These are phyloP conservation scores for Cherax destructor DNA, from an alignment of 1,140 invertebrate species.

Conservation along the genomic window DNA sequence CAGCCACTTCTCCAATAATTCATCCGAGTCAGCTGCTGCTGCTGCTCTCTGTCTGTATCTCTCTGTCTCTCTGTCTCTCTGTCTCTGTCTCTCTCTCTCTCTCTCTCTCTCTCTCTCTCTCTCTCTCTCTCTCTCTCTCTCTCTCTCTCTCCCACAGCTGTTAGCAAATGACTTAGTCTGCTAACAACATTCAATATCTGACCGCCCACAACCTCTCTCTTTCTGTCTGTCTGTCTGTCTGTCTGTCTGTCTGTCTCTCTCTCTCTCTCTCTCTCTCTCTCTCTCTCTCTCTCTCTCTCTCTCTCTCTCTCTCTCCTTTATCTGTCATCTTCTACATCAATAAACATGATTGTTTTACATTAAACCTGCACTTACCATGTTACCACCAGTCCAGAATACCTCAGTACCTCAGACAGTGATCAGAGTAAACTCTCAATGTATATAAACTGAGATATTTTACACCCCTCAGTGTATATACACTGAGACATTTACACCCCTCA, in stretches of 20 bases:
- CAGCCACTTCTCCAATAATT: too few relatives aligned
- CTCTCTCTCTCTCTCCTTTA: not conserved
- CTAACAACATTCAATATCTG: not conserved
- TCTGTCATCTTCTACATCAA: too few relatives aligned
- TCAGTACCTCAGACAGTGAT: too few relatives aligned
- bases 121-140: not conserved
- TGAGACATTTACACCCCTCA: too few relatives aligned
- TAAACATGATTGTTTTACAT: too few relatives aligned
- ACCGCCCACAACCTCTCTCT: not conserved
- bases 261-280: not conserved
- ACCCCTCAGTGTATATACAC: too few relatives aligned
- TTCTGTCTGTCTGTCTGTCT: not conserved
- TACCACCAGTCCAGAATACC: too few relatives aligned
- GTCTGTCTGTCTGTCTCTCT: not conserved
- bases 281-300: not conserved
- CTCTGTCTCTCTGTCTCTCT: not conserved
- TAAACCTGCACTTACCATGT: too few relatives aligned
- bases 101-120: constrained; percentile 8
- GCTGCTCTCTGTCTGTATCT: too few relatives aligned
- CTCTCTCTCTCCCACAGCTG: constrained; percentile 7
- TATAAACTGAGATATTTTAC: too few relatives aligned
- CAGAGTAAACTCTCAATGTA: too few relatives aligned
- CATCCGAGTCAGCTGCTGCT: too few relatives aligned
- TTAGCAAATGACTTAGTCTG: not conserved
- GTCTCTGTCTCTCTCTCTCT: constrained; percentile 27